Percentiles rank a stretch among this genome's conserved stretches.
These are phyloP conservation scores for Hirudinaria manillensis DNA, from an alignment of 2,888 invertebrate genomes.

Conservation along the genomic window DNA sequence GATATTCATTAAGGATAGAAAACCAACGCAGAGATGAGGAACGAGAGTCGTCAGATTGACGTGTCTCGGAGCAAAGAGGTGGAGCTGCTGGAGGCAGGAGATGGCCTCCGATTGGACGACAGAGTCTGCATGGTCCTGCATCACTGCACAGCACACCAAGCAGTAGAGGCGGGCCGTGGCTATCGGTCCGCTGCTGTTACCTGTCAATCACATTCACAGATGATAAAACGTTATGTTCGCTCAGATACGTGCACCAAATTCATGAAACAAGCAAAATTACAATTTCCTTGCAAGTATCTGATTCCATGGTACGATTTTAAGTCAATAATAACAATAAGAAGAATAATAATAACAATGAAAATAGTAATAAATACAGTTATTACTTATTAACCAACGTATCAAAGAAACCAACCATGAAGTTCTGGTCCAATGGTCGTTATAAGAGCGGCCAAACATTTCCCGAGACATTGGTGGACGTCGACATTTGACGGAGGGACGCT, in stretches of 20 bases:
- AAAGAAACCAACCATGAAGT: slow-evolving; percentile 66
- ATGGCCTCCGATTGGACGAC: slow-evolving; percentile 91
- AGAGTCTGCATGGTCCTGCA: slow-evolving; percentile 68
- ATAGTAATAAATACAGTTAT: too few relatives aligned
- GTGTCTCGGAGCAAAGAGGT: slow-evolving; percentile 90
- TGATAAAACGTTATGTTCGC: too few relatives aligned
- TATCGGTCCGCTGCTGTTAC: slow-evolving; percentile 64
- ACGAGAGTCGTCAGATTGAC: slow-evolving; percentile 86
- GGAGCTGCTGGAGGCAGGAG: slow-evolving; percentile 90
- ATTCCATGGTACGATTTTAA: too few relatives aligned
- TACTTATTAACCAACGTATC: too few relatives aligned
- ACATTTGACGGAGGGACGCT: slow-evolving; percentile 80
- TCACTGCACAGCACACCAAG: slow-evolving; percentile 84
- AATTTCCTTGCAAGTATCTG: too few relatives aligned
- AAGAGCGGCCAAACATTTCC: slow-evolving; percentile 83
- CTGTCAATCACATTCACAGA: slow-evolving; percentile 49
- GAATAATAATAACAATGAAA: too few relatives aligned
- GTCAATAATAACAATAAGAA: too few relatives aligned
- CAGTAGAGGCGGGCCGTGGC: slow-evolving; percentile 75
- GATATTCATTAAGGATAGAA: neutral
- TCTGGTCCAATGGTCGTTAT: slow-evolving; percentile 98
- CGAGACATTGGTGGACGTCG: slow-evolving; percentile 86
- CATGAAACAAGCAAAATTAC: too few relatives aligned
- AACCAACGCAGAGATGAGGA: slow-evolving; percentile 80
- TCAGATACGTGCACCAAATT: too few relatives aligned